A percentile compares a stretch with the other conserved stretches of the same genome.
These are phyloP conservation scores for Dreissena rostriformis DNA, from an alignment of 1,140 invertebrate species.

Conservation along the genomic window DNA sequence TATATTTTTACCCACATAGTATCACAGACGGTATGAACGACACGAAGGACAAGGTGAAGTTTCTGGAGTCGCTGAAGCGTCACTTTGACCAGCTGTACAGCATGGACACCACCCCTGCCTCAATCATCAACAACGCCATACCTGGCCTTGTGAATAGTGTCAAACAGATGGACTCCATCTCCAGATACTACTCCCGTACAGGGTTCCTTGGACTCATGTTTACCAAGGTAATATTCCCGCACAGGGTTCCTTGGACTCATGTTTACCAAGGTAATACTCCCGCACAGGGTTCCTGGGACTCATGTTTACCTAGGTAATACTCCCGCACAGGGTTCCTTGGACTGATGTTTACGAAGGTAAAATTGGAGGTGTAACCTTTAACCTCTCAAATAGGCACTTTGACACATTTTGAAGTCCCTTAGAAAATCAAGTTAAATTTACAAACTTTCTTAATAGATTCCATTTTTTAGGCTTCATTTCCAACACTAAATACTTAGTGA, in stretches of 20 bases:
- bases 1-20: constrained; percentile 61
- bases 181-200: constrained; percentile 78
- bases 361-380: no score
- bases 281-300: constrained; percentile 79
- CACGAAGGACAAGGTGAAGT: constrained; percentile 81
- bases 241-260: constrained; percentile 80
- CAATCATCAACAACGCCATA: constrained; percentile 77
- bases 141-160: constrained; percentile 78
- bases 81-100: constrained; percentile 79
- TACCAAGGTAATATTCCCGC: constrained; percentile 76
- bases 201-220: constrained; percentile 80
- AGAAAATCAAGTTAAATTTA: no score
- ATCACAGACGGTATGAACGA: constrained; percentile 82
- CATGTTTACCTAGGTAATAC: constrained; percentile 77
- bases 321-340: constrained; percentile 80
- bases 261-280: constrained; percentile 77
- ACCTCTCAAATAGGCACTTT: no score
- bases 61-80: constrained; percentile 78
- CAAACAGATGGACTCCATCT: constrained; percentile 80
- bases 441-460: no score
- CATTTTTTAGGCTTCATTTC: no score
- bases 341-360: constrained; percentile 78
- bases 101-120: constrained; percentile 73
- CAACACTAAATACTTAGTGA: no score
- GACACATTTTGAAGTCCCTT: no score